A percentile compares a stretch with the other conserved stretches of the same genome.
Conservation (phyloP, 1,140 invertebrate genomes). For the Heliconius nattereri region DNA sequence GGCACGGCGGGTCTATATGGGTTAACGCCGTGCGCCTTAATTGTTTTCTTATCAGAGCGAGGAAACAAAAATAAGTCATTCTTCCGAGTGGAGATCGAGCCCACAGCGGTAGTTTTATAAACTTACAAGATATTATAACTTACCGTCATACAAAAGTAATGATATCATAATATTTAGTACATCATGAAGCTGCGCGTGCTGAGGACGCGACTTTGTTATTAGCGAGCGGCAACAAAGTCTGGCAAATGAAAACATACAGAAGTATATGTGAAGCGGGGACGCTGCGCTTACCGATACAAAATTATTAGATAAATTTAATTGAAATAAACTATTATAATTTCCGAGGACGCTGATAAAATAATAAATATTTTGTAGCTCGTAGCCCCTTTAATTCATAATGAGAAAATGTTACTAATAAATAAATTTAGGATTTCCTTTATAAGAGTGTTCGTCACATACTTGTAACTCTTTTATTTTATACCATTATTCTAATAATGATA, state of each 20-base stretch:
- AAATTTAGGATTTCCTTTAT: too few relatives aligned
- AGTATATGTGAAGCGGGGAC: not conserved
- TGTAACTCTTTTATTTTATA: too few relatives aligned
- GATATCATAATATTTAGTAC: slow-evolving; percentile 4
- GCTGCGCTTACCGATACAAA: not conserved
- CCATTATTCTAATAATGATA: not conserved
- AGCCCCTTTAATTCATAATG: not conserved
- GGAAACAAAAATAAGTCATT: too few relatives aligned
- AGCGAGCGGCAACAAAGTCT: slow-evolving; percentile 25
- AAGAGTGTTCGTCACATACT: too few relatives aligned
- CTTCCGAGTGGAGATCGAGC: too few relatives aligned
- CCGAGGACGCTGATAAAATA: too few relatives aligned
- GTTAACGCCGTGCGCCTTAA: too few relatives aligned
- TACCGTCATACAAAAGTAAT: not conserved
- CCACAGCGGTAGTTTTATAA: not conserved
- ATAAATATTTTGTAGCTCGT: not conserved
- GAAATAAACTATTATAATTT: too few relatives aligned
- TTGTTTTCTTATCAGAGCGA: too few relatives aligned
- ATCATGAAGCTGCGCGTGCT: not conserved
- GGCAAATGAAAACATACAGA: slow-evolving; percentile 30
- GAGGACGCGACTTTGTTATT: slow-evolving; percentile 24
- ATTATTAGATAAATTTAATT: too few relatives aligned
- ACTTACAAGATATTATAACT: not conserved
- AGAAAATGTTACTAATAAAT: not conserved
- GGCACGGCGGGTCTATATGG: too few relatives aligned